Base-by-base conservation (phyloP, 2,888 invertebrate genomes). In the Campoplex nolae region DNA sequence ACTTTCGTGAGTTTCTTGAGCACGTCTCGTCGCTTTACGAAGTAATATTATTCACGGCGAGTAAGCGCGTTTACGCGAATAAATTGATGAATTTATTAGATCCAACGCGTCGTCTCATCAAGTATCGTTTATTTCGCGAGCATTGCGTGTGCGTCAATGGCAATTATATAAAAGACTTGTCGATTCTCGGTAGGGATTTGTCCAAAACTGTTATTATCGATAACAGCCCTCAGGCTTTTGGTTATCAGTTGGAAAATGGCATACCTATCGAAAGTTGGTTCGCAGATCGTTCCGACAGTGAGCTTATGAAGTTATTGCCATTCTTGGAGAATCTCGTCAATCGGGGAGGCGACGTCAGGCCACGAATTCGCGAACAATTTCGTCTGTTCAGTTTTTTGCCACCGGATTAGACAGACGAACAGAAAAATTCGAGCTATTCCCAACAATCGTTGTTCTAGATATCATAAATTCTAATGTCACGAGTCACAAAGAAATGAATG, bases 181-280 rank as follows among this genome's bases (percentile, higher is more conserved):
- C 97, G 13, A 99, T 99, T 90, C 96, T 99, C 74, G 99, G 99
- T 18, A 95, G 99, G 70, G 99, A 99, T 95, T 95, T 99, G 89
- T 97, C 98, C 35, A 97, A 97, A 94, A 98, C 98, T 56, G 96
- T 98, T 90, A 98, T 98, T 89, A 96, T 98, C 89, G 98, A 98
- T 95, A 98, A 98, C 95, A 98, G 98, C 80, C 97, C 98, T 18
- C 98, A 99, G 95, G 98, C 99, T 16, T 99, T 99, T 95, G 99
- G 99, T 86, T 97, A 97, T 94, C 97, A 97, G 95, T 94, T 99
- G 85, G 98, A 98, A 95, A 99, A 99, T 95, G 99, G 99, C 42
- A 99, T 99, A 90, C 99, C 99, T 0, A 99, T 99, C 90, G 98
- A 98, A 95, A 98, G 98, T 94, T 99, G 99, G 99, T 99, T 99